phyloP scores from a whole-genome alignment of 2,113 vertebrate genomes.

The Nycticebus coucang region DNA sequence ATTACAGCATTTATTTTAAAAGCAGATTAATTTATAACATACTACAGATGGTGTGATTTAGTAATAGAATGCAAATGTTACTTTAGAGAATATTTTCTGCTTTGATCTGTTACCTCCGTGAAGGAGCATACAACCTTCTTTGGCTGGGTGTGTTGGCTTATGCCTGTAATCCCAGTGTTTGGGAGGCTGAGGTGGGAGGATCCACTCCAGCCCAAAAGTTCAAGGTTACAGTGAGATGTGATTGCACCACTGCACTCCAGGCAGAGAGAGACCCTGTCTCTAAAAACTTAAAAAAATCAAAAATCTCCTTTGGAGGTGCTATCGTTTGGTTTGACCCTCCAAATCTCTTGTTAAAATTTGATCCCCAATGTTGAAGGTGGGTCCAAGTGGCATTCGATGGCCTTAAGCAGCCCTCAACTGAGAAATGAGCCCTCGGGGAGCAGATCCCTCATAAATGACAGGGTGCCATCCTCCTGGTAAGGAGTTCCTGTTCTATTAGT shows the following conservation, averaged over 20 bases:
- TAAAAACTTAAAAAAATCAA: too few relatives aligned
- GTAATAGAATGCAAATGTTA: background rate
- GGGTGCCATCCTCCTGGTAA: background rate
- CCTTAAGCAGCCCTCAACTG: too few relatives aligned
- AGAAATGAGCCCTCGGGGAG: too few relatives aligned
- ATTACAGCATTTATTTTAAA: constrained; percentile 25
- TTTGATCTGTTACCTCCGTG: background rate
- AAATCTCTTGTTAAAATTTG: background rate
- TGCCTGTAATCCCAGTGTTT: too few relatives aligned
- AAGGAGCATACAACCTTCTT: background rate
- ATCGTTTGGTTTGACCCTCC: background rate
- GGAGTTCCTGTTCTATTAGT: background rate
- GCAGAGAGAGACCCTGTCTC: too few relatives aligned
- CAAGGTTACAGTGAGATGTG: too few relatives aligned
- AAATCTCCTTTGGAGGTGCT: background rate
- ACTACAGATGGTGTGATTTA: background rate
- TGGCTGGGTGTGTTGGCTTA: background rate
- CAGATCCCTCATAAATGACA: background rate
- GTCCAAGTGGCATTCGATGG: background rate
- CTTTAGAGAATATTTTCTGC: background rate
- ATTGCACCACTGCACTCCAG: too few relatives aligned
- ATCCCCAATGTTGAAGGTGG: background rate
- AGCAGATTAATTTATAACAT: background rate
- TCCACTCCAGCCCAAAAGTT: too few relatives aligned
- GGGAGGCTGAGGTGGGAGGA: too few relatives aligned